Conservation (phyloP, 2,113 vertebrate genomes). For the Phalacrocorax brasilianus region DNA sequence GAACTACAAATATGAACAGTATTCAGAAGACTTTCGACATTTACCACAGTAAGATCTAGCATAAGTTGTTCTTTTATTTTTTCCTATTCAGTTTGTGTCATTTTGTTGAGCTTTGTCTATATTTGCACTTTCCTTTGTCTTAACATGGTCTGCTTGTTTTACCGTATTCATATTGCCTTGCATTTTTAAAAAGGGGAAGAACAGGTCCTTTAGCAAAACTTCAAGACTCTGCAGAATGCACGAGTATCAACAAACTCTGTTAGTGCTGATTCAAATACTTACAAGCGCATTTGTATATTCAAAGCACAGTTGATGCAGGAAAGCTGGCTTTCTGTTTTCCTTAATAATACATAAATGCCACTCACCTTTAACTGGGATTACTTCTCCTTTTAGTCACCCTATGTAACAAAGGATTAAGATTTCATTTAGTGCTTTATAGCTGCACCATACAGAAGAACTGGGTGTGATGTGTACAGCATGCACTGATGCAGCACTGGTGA, state of each 20-base stretch:
- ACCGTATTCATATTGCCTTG: background rate
- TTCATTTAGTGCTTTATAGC: background rate
- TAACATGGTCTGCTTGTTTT: background rate
- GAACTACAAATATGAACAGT: constrained; percentile 92
- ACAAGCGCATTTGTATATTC: background rate
- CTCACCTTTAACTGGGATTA: constrained; percentile 15
- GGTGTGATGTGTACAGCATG: background rate
- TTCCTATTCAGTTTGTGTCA: background rate
- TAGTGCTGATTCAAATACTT: constrained; percentile 40
- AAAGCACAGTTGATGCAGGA: constrained; percentile 8
- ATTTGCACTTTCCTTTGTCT: constrained; percentile 34
- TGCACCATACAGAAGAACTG: background rate
- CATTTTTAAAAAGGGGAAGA: constrained; percentile 42
- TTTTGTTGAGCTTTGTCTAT: constrained; percentile 19
- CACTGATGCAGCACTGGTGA: background rate
- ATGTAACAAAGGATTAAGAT: background rate
- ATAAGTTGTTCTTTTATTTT: background rate
- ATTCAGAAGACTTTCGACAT: constrained; percentile 91
- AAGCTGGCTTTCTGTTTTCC: background rate
- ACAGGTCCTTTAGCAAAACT: constrained; percentile 38
- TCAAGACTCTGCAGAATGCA: constrained; percentile 55
- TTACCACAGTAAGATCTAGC: constrained; percentile 85
- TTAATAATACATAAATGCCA: constrained; percentile 55
- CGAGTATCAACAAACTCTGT: constrained; percentile 8
- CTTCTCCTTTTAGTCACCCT: background rate